Evolutionary conservation across 2,888 invertebrate genomes (phyloP).

Genomic region (Epinotia ramella): DNA sequence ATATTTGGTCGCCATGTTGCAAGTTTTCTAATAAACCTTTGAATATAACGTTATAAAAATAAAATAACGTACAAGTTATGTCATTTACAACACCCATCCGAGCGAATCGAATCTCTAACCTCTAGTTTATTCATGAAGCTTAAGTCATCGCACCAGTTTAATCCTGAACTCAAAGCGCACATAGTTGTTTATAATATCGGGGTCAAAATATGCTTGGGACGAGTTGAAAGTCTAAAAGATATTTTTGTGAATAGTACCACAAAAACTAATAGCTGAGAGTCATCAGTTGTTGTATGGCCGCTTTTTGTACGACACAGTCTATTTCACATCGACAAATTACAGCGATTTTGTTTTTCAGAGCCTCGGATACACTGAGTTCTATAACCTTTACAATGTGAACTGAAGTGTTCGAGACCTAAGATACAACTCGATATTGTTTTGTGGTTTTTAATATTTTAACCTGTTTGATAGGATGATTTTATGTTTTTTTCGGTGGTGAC

Average conservation of each 20-base stretch:
- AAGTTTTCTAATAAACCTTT: too few species aligned
- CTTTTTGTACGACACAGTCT: slow-evolving; percentile 44
- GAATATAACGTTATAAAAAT: neutral
- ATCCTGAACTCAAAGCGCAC: neutral
- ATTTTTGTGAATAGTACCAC: neutral
- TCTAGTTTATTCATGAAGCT: neutral
- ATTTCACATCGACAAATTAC: slow-evolving; percentile 31
- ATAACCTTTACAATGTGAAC: slow-evolving; percentile 33
- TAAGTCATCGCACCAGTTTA: neutral
- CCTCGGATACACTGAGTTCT: slow-evolving; percentile 30
- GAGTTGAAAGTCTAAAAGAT: neutral
- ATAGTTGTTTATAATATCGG: too few species aligned
- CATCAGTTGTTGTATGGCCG: slow-evolving; percentile 26
- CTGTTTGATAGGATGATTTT: too few species aligned
- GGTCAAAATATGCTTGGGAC: neutral
- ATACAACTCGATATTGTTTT: too few species aligned
- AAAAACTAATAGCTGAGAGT: slow-evolving; percentile 38
- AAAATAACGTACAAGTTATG: slow-evolving; percentile 21
- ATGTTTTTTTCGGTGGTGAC: too few species aligned
- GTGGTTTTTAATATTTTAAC: too few species aligned
- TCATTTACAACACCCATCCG: slow-evolving; percentile 23
- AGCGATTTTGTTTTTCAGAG: slow-evolving; percentile 31
- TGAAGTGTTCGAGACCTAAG: too few species aligned
- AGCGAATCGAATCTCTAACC: slow-evolving; percentile 19
- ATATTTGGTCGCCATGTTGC: too few species aligned